Evolutionary conservation across 2,797 vertebrate genomes (phyloP).

Genomic region (Carapus acus): DNA sequence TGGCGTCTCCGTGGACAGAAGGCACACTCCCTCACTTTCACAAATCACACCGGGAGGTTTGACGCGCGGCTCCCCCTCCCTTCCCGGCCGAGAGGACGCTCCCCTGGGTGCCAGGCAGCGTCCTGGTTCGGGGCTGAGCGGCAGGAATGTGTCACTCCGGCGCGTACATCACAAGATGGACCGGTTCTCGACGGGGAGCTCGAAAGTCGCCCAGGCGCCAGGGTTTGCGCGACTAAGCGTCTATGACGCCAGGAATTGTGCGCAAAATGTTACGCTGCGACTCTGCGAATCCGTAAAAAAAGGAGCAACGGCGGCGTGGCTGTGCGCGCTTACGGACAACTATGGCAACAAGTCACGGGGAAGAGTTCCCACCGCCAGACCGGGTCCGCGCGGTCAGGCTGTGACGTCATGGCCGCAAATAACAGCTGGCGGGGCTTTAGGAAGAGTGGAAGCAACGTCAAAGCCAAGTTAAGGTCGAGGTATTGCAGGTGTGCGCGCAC

Average conservation of each 20-base stretch:
- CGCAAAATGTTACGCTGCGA: slow-evolving; percentile 71
- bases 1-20: not conserved
- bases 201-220: too few relatives aligned
- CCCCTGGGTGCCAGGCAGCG: too few relatives aligned
- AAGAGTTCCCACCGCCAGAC: slow-evolving; percentile 29
- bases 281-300: slow-evolving; percentile 26
- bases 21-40: not conserved
- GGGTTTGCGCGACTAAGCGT: slow-evolving; percentile 10
- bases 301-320: slow-evolving; percentile 3
- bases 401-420: too few relatives aligned
- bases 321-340: slow-evolving; percentile 23
- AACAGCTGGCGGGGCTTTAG: too few relatives aligned
- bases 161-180: not conserved
- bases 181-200: not conserved
- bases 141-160: not conserved
- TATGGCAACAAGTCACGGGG: slow-evolving; percentile 22
- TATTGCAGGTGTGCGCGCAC: too few relatives aligned
- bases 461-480: too few relatives aligned
- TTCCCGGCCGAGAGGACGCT: not conserved
- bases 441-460: too few relatives aligned
- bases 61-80: not conserved
- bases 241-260: slow-evolving; percentile 30
- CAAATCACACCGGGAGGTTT: slow-evolving; percentile 2
- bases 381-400: too few relatives aligned
- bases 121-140: not conserved